Base-by-base conservation (phyloP, 2,888 invertebrate genomes). In the Agrotis exclamationis region DNA sequence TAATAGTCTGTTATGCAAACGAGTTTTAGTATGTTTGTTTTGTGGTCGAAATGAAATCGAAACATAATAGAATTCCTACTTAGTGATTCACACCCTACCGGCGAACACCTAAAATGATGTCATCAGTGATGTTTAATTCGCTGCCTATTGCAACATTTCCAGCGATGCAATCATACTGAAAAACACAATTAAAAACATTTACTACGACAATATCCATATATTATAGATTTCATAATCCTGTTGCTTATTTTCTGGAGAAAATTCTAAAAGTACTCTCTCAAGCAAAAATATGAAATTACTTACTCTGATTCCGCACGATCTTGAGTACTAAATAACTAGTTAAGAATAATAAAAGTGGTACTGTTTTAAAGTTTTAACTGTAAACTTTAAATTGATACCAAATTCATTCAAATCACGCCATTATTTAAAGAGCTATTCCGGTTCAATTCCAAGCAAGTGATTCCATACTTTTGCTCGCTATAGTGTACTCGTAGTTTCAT, bases 31-130 rank as follows among this genome's bases (percentile, higher is more conserved):
- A 58, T 63, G 56, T 72, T 60, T 20, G 70, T 63, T 64, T 75
- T 75, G 53, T 56, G 33, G 50, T 63, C 14, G 16, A 70, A 80
- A 60, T 68, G 28, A 71, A 74, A 56, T 56, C 56, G 20, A 33
- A 33, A 20, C 14, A 70, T 58, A 75, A 74, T 76, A 70, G 59
- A 74, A 75, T 70, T 62, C 70, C 67, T 20, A 60, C 59, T 66
- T 33, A 60, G 44, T 84, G 74, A 84, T 76, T 84, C 80, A 84
- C 60, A 24, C 39, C 62, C 54, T 74, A 64, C 71, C 33, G 20
- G 53, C 11, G 68, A 71, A 66, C 70, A 72, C 28, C 63, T 70
- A 76, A 66, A 78, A 70, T 84, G 81, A 84, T 84, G 76, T 81
- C 84, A 84, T 70, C 72, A 57, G 58, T 70, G 60, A 70, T 80